Conservation (phyloP, 1,140 invertebrate species). For the Bombyx mandarina region DNA sequence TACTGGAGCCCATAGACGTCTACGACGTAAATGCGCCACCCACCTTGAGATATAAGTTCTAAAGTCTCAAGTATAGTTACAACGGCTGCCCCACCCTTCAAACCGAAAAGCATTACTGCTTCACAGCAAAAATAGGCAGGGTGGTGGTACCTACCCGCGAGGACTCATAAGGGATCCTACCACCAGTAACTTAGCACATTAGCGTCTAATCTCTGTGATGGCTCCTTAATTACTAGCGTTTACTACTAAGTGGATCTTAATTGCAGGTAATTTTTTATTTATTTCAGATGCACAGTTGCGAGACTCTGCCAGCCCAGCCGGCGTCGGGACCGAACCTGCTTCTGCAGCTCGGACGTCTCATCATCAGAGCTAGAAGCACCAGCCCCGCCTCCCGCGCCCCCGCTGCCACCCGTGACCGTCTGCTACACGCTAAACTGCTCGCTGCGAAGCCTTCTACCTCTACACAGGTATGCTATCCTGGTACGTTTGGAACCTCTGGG, state of each 20-base stretch:
- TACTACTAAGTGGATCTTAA: not conserved
- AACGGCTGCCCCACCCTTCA: no score
- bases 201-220: no score
- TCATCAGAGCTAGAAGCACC: conserved; percentile 46
- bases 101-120: no score
- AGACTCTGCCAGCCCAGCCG: conserved; percentile 33
- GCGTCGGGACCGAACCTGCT: conserved; percentile 48
- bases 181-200: no score
- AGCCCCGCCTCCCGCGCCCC: conserved; percentile 26
- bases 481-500: not conserved
- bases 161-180: not conserved
- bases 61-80: no score
- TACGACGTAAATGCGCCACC: no score
- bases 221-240: no score
- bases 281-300: conserved; percentile 65
- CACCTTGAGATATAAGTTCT: no score
- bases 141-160: not conserved
- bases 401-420: conserved; percentile 20
- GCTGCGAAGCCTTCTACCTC: conserved; percentile 38
- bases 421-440: conserved; percentile 27
- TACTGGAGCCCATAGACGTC: no score
- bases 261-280: not conserved
- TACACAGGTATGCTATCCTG: conserved; percentile 34
- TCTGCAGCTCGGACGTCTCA: conserved; percentile 57
- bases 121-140: not conserved